phyloP scores from a whole-genome alignment of 2,888 invertebrate species.

The Tipula confusa region DNA sequence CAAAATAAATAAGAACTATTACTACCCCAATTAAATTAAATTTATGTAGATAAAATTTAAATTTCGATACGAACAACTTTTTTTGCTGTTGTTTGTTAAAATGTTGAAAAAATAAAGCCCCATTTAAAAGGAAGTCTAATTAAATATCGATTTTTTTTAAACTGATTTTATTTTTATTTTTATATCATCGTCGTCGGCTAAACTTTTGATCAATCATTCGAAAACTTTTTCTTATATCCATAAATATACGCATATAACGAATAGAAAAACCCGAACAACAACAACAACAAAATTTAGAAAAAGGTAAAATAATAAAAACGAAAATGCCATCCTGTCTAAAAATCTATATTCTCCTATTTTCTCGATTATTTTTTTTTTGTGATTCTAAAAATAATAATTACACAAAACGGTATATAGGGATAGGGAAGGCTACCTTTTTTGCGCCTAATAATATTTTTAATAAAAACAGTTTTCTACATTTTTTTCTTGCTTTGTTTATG shows the following conservation, averaged over 20 bases:
- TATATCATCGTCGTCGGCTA: neutral
- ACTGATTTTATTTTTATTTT: constrained; percentile 4
- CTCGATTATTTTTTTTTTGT: neutral
- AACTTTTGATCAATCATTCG: neutral
- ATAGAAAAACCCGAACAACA: no score
- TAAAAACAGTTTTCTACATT: neutral
- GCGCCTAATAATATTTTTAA: neutral
- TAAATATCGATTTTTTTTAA: neutral
- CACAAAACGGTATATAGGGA: neutral
- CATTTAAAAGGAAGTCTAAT: neutral
- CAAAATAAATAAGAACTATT: neutral
- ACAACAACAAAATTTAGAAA: neutral
- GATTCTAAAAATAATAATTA: neutral
- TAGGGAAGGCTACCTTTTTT: neutral
- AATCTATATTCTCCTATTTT: neutral
- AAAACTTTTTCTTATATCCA: constrained; percentile 7
- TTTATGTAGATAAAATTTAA: neutral
- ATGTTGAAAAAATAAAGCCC: no score
- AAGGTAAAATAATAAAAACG: neutral
- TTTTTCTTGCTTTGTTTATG: neutral
- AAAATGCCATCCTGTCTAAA: neutral
- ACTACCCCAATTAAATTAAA: neutral
- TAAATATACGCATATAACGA: neutral
- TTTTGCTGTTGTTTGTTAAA: neutral
- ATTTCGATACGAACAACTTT: neutral